These are phyloP conservation scores for Eriosoma lanigerum DNA, from an alignment of 1,140 invertebrate species.

Conservation along the genomic window DNA sequence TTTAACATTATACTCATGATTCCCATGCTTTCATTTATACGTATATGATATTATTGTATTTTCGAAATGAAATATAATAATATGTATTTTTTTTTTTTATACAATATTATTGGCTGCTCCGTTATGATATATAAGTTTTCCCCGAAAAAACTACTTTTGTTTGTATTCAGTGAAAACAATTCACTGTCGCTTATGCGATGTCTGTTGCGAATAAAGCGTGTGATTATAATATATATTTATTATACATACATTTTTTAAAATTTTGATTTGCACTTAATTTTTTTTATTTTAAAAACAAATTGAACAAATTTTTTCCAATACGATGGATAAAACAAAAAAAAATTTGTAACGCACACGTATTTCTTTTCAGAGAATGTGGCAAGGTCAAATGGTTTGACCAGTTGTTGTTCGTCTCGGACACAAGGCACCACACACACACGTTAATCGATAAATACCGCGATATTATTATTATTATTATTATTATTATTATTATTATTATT, in stretches of 20 bases:
- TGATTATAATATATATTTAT: slow-evolving; percentile 44
- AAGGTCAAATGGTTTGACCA: slow-evolving; percentile 52
- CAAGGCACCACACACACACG: slow-evolving; percentile 49
- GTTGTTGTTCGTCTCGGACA: slow-evolving; percentile 48
- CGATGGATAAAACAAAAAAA: not conserved
- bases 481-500: slow-evolving; percentile 39
- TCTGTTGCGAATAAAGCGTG: slow-evolving; percentile 36
- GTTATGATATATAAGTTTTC: not conserved
- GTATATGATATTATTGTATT: slow-evolving; percentile 10
- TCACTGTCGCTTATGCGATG: slow-evolving; percentile 41
- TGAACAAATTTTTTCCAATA: not conserved
- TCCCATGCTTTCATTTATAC: not conserved
- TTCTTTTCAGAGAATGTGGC: slow-evolving; percentile 53
- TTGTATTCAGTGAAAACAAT: slow-evolving; percentile 8
- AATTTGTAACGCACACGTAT: slow-evolving; percentile 46
- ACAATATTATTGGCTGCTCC: not conserved
- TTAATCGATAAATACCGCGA: slow-evolving; percentile 42
- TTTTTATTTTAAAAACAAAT: not conserved
- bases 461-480: slow-evolving; percentile 37
- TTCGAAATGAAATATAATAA: slow-evolving; percentile 3
- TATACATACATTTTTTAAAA: slow-evolving; percentile 56
- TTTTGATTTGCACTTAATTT: slow-evolving; percentile 54
- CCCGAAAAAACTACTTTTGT: not conserved
- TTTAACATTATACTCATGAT: slow-evolving; percentile 8
- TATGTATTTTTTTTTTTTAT: no score